Percentiles rank a stretch among this genome's conserved stretches.
phyloP scores from a whole-genome alignment of 2,888 invertebrate species.

The Odontocerum albicorne region DNA sequence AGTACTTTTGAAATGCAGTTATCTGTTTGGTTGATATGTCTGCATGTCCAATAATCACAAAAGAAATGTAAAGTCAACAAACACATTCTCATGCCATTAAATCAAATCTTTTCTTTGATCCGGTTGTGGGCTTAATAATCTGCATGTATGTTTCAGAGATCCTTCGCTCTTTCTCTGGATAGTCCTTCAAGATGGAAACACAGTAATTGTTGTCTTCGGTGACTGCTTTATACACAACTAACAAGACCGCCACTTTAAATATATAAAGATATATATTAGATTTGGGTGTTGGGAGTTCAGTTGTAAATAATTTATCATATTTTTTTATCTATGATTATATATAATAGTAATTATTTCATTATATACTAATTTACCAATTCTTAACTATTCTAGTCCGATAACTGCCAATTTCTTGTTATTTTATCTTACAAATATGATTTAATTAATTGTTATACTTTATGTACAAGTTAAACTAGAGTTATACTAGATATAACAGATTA shows the following conservation, averaged over 20 bases:
- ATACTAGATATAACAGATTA: neutral
- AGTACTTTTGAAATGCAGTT: no score
- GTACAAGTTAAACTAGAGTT: no score
- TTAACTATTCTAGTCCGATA: conserved; percentile 29
- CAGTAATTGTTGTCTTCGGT: conserved; percentile 21
- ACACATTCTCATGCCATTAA: no score
- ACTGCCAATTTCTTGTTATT: conserved; percentile 23
- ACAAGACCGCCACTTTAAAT: conserved; percentile 11
- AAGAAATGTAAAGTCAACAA: no score
- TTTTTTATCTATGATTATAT: conserved; percentile 1
- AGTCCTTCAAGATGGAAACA: conserved; percentile 27
- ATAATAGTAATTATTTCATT: neutral
- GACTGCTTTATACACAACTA: conserved; percentile 24
- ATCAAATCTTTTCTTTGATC: no score
- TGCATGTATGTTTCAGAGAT: conserved; percentile 35
- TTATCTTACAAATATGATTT: neutral
- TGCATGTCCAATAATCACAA: no score
- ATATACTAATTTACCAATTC: neutral
- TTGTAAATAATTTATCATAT: conserved; percentile 21
- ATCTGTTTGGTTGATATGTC: no score
- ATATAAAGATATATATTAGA: conserved; percentile 12
- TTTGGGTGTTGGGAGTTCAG: conserved; percentile 21
- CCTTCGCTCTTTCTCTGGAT: conserved; percentile 22
- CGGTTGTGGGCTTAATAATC: conserved; percentile 28
- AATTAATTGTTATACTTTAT: neutral